Evolutionary conservation across 2,888 invertebrate species (phyloP).

Genomic region (Clivina fossor): DNA sequence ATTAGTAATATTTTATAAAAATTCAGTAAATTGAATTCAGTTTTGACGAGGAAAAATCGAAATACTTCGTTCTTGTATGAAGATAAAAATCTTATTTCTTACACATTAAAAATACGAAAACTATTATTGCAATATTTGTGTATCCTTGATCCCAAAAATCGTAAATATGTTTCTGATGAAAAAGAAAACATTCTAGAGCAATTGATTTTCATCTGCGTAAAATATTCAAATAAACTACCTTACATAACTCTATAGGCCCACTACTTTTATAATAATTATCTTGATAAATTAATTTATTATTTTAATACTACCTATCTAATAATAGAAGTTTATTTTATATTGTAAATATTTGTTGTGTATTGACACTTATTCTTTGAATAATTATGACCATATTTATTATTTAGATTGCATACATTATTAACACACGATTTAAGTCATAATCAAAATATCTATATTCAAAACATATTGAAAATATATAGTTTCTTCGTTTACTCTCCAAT

Average conservation of each 20-base stretch:
- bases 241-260: slow-evolving; percentile 51
- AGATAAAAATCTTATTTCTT: slow-evolving; percentile 17
- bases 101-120: slow-evolving; percentile 12
- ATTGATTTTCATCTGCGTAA: slow-evolving; percentile 39
- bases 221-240: slow-evolving; percentile 38
- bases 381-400: slow-evolving; percentile 30
- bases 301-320: slow-evolving; percentile 50
- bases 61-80: background rate
- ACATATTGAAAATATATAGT: too few relatives aligned
- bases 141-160: slow-evolving; percentile 29
- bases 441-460: slow-evolving; percentile 19
- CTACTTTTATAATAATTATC: slow-evolving; percentile 46
- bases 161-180: slow-evolving; percentile 20
- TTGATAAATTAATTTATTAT: slow-evolving; percentile 47
- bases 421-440: slow-evolving; percentile 1
- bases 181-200: slow-evolving; percentile 22
- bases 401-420: slow-evolving; percentile 29
- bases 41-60: background rate
- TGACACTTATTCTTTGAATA: slow-evolving; percentile 32
- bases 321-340: slow-evolving; percentile 29
- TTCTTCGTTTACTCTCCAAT: too few relatives aligned
- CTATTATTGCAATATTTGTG: slow-evolving; percentile 26
- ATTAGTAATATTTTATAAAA: too few relatives aligned
- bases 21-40: too few relatives aligned
- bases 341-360: slow-evolving; percentile 34